phyloP scores from a whole-genome alignment of 1,140 invertebrate species.

The Apis laboriosa region DNA sequence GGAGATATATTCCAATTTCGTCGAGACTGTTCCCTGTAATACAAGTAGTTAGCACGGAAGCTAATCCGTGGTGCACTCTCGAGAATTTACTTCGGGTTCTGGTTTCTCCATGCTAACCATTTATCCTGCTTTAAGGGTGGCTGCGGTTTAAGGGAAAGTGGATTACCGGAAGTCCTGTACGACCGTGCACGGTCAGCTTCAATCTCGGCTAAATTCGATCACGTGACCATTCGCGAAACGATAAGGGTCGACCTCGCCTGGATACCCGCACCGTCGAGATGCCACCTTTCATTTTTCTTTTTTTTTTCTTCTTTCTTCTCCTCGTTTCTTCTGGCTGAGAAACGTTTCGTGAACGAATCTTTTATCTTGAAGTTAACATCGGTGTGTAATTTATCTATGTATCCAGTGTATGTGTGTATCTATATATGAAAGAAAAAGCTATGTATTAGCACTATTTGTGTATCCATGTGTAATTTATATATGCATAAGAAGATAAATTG shows the following conservation, averaged over 20 bases:
- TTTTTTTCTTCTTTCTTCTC: not conserved
- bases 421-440: not conserved
- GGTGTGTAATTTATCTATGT: too few relatives aligned
- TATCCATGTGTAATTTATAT: too few relatives aligned
- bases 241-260: slow-evolving; percentile 58
- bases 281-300: not conserved
- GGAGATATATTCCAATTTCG: slow-evolving; percentile 63
- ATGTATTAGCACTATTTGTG: too few relatives aligned
- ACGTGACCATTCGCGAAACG: slow-evolving; percentile 60
- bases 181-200: slow-evolving; percentile 61
- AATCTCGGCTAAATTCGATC: slow-evolving; percentile 70
- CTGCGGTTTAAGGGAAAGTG: slow-evolving; percentile 71
- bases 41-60: slow-evolving; percentile 63
- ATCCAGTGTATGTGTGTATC: not conserved
- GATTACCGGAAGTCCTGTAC: slow-evolving; percentile 71
- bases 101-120: slow-evolving; percentile 67
- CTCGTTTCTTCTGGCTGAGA: not conserved
- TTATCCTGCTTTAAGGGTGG: slow-evolving; percentile 66
- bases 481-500: too few relatives aligned
- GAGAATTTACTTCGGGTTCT: slow-evolving; percentile 65
- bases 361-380: slow-evolving; percentile 29
- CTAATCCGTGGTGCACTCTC: slow-evolving; percentile 60
- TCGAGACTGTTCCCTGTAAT: slow-evolving; percentile 59
- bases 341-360: slow-evolving; percentile 20
- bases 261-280: slow-evolving; percentile 13